Evolutionary conservation across 2,888 invertebrate genomes (phyloP), one percentile per base, ranked within the genome.

Genomic region (Beris morrisii): DNA sequence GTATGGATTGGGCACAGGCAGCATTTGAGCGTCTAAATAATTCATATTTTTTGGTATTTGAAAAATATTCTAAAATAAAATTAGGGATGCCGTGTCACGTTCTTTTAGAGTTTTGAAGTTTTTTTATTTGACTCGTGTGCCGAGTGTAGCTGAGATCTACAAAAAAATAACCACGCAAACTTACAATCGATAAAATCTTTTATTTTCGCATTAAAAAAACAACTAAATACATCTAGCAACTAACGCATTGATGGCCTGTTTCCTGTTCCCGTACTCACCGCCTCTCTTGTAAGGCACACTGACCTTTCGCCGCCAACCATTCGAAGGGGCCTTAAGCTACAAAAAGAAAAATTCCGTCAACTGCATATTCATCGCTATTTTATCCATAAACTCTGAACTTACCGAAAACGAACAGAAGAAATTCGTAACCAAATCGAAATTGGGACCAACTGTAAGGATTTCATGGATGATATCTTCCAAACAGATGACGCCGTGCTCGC

Each of bases 381-480:
- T 44, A 56, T 53, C 11, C 53, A 13, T 5, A 32, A 32, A 3
- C 22, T 22, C 3, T 4, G 44, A 55, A 70, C 72, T 75, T 72
- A 85, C 84, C 78, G 71, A 69, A 71, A 81, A 81, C 4, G 80
- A 67, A 53, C 77, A 76, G 6, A 81, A 69, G 38, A 79, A 78
- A 3, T 74, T 69, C 3, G 71, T 76, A 2, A 80, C 78, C 1
- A 73, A 72, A 22, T 74, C 74, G 59, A 81, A 81, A 65, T 81
- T 77, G 0, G 77, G 73, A 0, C 81, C 81, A 11, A 79, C 79
- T 5, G 80, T 79, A 43, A 73, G 78, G 11, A 81, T 74, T 70
- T 81, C 81, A 66, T 81, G 81, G 9, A 81, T 79, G 22, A 81
- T 77, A 70, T 81, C 81, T 66, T 81, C 81, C 68, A 81, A 72